phyloP scores from a whole-genome alignment of 2,888 invertebrate genomes.

The Piscicola geometra region DNA sequence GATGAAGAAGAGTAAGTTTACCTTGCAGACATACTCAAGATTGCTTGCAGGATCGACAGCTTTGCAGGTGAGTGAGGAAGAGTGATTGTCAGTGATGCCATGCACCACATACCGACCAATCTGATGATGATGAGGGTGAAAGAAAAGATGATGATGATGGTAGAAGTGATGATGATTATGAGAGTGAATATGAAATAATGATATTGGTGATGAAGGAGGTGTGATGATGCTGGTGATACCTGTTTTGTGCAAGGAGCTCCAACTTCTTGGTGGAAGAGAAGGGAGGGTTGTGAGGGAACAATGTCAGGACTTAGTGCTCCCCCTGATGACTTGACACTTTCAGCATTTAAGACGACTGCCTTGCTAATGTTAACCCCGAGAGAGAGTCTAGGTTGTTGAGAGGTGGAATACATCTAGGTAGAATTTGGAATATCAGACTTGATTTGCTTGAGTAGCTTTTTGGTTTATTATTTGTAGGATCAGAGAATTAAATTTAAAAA shows the following conservation, averaged over 20 bases:
- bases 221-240: too few relatives aligned
- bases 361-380: slow-evolving; percentile 21
- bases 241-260: not conserved
- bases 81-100: not conserved
- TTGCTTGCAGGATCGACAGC: not conserved
- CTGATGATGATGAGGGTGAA: too few relatives aligned
- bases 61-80: not conserved
- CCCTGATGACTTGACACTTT: slow-evolving; percentile 25
- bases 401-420: not conserved
- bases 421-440: not conserved
- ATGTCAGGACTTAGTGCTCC: slow-evolving; percentile 53
- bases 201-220: too few relatives aligned
- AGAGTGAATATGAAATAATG: too few relatives aligned
- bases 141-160: too few relatives aligned
- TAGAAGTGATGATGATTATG: too few relatives aligned
- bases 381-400: slow-evolving; percentile 7
- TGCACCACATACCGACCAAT: slow-evolving; percentile 29
- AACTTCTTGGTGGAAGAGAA: slow-evolving; percentile 44
- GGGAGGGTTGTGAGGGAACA: slow-evolving; percentile 48
- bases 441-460: not conserved
- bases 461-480: not conserved
- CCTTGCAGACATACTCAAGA: slow-evolving; percentile 18
- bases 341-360: slow-evolving; percentile 9
- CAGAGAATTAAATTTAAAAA: too few relatives aligned
- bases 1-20: not conserved